phyloP scores from a whole-genome alignment of 2,113 vertebrate species.

The Eonycteris spelaea region DNA sequence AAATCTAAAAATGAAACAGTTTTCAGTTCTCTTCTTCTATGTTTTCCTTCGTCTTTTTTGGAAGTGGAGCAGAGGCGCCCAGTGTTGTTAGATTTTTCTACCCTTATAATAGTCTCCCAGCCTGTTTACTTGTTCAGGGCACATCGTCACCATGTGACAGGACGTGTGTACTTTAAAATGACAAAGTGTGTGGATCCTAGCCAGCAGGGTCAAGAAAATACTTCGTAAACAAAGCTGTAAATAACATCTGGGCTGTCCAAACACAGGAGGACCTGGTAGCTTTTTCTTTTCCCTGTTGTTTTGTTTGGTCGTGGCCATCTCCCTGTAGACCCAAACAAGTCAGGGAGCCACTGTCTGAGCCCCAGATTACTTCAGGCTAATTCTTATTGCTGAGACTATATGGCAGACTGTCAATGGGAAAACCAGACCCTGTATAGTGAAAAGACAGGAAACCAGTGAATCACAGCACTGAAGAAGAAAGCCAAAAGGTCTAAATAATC shows the following conservation, averaged over 20 bases:
- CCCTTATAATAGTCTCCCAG: constrained; percentile 79
- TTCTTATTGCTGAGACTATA: constrained; percentile 67
- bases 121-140: constrained; percentile 83
- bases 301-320: constrained; percentile 79
- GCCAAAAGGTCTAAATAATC: constrained; percentile 53
- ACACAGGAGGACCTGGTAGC: constrained; percentile 78
- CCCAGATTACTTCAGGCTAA: constrained; percentile 76
- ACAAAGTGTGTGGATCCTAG: constrained; percentile 85
- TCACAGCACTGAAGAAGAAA: constrained; percentile 73
- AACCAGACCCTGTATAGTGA: constrained; percentile 75
- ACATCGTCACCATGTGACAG: constrained; percentile 84
- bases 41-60: constrained; percentile 80
- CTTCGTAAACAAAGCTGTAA: constrained; percentile 85
- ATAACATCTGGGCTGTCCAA: constrained; percentile 86
- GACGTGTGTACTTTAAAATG: constrained; percentile 84
- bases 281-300: constrained; percentile 83
- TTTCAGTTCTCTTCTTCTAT: constrained; percentile 76
- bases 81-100: constrained; percentile 32
- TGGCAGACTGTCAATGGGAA: constrained; percentile 71
- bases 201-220: constrained; percentile 83
- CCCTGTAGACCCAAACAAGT: constrained; percentile 78
- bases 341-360: constrained; percentile 69
- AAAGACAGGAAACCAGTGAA: constrained; percentile 80
- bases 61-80: neutral
- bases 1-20: constrained; percentile 76